A percentile compares a stretch with the other conserved stretches of the same genome.
phyloP scores from a whole-genome alignment of 2,113 vertebrate genomes.

The Neofelis nebulosa region DNA sequence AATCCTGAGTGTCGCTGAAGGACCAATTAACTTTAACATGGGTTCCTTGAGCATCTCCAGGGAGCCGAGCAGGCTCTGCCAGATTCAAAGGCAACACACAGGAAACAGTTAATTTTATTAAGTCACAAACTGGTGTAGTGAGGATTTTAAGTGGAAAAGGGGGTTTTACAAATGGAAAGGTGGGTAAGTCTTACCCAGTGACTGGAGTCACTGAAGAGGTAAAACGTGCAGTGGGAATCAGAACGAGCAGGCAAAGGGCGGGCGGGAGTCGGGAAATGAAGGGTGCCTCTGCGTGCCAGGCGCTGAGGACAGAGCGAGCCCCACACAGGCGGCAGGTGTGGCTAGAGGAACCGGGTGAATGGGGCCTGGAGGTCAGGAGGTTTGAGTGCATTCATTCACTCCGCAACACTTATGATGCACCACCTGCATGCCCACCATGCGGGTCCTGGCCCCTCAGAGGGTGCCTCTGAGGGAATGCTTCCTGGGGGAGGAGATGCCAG shows the following conservation, averaged over 20 bases:
- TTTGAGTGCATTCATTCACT: not conserved
- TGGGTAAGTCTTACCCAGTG: not conserved
- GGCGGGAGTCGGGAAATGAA: fast-evolving
- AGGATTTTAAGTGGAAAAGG: not conserved
- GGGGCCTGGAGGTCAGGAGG: not conserved
- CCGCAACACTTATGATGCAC: not conserved
- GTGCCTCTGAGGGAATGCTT: too few species aligned
- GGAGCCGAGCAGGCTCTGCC: not conserved
- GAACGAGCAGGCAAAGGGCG: not conserved
- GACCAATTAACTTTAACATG: not conserved
- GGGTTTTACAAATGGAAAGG: not conserved
- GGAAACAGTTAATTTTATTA: not conserved
- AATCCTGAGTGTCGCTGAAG: not conserved
- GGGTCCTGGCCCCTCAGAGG: not conserved
- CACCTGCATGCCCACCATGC: too few species aligned
- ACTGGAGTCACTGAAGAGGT: not conserved
- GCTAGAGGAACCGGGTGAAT: not conserved
- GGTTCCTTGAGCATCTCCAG: not conserved
- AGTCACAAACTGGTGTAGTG: not conserved
- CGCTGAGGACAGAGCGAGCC: not conserved
- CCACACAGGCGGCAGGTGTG: fast-evolving
- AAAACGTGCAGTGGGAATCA: not conserved
- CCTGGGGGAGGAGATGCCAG: not conserved
- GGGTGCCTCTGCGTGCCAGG: not conserved
- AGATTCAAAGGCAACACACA: not conserved